Conservation (phyloP, 2,113 vertebrate species). For the Eubucco bourcierii region DNA sequence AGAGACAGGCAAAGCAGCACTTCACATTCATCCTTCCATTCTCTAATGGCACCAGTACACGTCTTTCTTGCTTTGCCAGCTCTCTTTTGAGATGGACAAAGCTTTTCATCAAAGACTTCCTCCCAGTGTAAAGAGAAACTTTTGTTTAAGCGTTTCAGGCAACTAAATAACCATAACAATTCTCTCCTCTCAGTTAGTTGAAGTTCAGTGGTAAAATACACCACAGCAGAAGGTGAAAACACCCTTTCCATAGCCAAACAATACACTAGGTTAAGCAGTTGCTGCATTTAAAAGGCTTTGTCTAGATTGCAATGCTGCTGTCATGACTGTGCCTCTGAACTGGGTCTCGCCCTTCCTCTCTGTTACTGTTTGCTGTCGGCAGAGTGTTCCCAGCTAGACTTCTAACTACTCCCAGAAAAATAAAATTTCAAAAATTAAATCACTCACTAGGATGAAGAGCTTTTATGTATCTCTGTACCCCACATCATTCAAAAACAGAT, state of each 20-base stretch:
- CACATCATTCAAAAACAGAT: neutral
- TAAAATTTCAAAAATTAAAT: neutral
- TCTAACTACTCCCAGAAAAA: neutral
- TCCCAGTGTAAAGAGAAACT: constrained; percentile 42
- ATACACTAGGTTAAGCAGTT: neutral
- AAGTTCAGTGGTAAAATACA: neutral
- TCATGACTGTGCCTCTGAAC: neutral
- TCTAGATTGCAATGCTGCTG: neutral
- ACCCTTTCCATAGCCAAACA: neutral
- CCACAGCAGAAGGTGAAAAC: neutral
- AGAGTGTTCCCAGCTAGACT: neutral
- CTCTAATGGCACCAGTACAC: constrained; percentile 73
- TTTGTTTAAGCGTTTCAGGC: constrained; percentile 56
- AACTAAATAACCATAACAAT: constrained; percentile 19
- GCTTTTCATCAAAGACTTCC: constrained; percentile 64
- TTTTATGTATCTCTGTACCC: neutral
- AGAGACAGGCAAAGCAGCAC: constrained; percentile 62
- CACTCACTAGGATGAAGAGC: neutral
- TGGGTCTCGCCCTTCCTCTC: neutral
- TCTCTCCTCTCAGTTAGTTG: neutral
- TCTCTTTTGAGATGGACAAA: constrained; percentile 70
- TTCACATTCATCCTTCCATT: constrained; percentile 70
- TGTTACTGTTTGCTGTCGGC: neutral
- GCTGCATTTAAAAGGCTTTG: neutral
- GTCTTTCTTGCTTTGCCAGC: constrained; percentile 79